These are phyloP conservation scores for Pristionchus exspectatus DNA, from an alignment of 2,888 invertebrate species.

Conservation along the genomic window DNA sequence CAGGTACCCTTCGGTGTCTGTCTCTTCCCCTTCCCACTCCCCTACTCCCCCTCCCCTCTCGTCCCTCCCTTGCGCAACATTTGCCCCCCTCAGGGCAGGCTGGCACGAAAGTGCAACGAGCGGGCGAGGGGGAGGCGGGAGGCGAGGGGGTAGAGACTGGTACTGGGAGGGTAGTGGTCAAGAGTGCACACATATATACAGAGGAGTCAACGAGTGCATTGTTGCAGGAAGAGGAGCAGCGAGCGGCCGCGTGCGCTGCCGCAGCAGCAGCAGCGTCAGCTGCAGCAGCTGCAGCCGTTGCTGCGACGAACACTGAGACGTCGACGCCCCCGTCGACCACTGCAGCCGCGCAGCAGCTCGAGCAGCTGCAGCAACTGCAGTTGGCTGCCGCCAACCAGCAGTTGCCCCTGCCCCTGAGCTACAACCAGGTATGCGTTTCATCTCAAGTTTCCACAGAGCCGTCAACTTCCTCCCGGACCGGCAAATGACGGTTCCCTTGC, in stretches of 20 bases:
- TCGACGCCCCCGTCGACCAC: conserved; percentile 30
- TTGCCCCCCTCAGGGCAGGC: conserved; percentile 42
- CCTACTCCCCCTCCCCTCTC: background rate
- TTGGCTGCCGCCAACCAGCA: background rate
- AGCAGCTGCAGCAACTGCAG: conserved; percentile 36
- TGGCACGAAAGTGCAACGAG: conserved; percentile 54
- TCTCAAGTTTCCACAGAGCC: background rate
- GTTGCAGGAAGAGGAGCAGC: background rate
- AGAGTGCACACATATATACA: background rate
- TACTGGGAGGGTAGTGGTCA: conserved; percentile 39
- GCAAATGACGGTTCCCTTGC: conserved; percentile 51
- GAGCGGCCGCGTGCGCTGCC: conserved; percentile 38
- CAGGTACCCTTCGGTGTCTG: conserved; percentile 51
- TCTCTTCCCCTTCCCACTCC: background rate
- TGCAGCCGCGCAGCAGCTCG: background rate
- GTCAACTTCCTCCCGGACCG: background rate
- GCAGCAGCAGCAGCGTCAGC: conserved; percentile 56
- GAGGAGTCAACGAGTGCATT: background rate
- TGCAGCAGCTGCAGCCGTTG: conserved; percentile 57
- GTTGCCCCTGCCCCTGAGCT: conserved; percentile 56
- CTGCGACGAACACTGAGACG: conserved; percentile 16
- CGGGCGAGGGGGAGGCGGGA: background rate
- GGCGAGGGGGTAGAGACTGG: conserved; percentile 38
- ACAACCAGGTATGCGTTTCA: conserved; percentile 56
- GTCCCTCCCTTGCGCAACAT: conserved; percentile 48